Conservation (phyloP, 2,888 invertebrate genomes). For the Xanthia togata region DNA sequence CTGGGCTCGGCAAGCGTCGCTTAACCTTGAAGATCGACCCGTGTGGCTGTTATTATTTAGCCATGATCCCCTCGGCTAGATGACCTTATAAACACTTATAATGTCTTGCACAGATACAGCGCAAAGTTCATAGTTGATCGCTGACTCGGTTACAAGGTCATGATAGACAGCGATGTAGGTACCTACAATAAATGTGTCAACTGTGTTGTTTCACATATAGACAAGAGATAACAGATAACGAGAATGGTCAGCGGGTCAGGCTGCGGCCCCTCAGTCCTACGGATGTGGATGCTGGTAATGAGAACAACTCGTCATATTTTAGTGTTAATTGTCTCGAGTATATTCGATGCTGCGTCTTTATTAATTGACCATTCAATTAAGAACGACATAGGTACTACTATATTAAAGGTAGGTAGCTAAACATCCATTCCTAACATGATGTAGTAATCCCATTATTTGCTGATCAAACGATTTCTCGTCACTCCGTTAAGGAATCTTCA, state of each 20-base stretch:
- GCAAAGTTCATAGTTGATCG: conserved; percentile 39
- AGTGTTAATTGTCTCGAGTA: background rate
- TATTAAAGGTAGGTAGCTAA: background rate
- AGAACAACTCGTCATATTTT: conserved; percentile 8
- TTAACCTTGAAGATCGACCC: no score
- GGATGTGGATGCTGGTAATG: background rate
- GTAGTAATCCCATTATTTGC: background rate
- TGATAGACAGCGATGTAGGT: background rate
- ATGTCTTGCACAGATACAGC: conserved; percentile 19
- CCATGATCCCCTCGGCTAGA: background rate
- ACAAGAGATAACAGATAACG: conserved; percentile 31
- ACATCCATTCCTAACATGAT: background rate
- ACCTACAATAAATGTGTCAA: conserved; percentile 37
- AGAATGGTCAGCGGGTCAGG: conserved; percentile 19
- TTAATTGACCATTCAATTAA: background rate
- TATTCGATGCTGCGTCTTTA: background rate
- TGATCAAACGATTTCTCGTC: background rate
- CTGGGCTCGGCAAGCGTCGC: no score
- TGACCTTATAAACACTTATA: conserved; percentile 24
- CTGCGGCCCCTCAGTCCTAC: conserved; percentile 1
- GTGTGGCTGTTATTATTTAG: no score
- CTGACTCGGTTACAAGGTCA: conserved; percentile 28
- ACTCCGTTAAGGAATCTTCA: background rate
- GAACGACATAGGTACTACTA: no score
- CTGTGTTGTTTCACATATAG: conserved; percentile 3